Evolutionary conservation across 2,797 vertebrate genomes (phyloP), one percentile per base, ranked within the genome.

Genomic region (Crenichthys baileyi): DNA sequence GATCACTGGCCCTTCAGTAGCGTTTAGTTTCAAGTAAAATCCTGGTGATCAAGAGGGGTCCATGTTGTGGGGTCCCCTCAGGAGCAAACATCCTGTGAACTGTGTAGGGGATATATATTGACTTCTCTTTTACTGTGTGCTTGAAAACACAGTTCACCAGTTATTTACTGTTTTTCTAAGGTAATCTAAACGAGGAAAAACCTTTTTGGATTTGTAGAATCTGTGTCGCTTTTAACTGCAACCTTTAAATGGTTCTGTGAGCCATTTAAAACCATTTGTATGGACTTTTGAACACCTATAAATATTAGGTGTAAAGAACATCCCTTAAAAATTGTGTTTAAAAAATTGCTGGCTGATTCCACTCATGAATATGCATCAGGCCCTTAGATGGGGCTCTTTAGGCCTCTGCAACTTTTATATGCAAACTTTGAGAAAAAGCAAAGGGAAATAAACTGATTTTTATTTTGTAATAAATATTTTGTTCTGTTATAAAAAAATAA

Each of bases 351-450:
- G 94, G 91, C 91, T 94, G 91, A 82, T 90, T 92, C 91, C 91
- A 90, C 95, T 96, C 95, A 94, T 96, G 94, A 96, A 97, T 96
- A 96, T 97, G 95, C 94, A 96, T 95, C 79, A 92, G 86, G 93
- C 92, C 92, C 91, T 94, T 94, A 93, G 92, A 93, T 89, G 92
- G 89, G 92, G 90, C 92, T 95, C 93, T 95, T 77, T 31, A 9
- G 63, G 50, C 41, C 26, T 55, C 50, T 36, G 18, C 24, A 20
- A 11, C 9, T 22, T 72, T 55, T 55, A 48, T 26, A 24, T 36
- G 15, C n/a, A 63, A 63, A 70, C 26, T 70, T 53, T 2, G 78
- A 39, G 50, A 39, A 41, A 41, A 67, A 41, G 29, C 36, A 1
- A 41, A 20, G 31, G 51, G 9, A 50, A 46, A 13, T 8, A 36